Evolutionary conservation across 2,888 invertebrate species (phyloP).

Genomic region (Zhuqinia jingwanae): DNA sequence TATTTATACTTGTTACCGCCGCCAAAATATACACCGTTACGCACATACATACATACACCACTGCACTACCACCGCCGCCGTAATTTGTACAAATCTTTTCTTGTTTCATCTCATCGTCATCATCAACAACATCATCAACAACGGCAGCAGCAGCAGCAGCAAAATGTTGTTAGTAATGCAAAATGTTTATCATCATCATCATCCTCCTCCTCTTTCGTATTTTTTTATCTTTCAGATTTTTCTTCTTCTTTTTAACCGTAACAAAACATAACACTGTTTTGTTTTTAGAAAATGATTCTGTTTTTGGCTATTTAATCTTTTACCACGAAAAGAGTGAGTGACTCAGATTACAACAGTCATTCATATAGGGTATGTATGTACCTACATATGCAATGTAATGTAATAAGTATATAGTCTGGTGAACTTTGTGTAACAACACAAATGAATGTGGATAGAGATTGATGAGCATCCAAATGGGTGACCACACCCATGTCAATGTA

Average conservation of each 20-base stretch:
- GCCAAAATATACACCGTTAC: no score
- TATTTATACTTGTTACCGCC: no score
- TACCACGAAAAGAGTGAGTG: no score
- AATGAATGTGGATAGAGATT: slow-evolving; percentile 73
- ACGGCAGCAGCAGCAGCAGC: neutral
- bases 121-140: neutral
- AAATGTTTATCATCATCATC: slow-evolving; percentile 34
- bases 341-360: no score
- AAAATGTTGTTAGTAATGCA: neutral
- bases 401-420: slow-evolving; percentile 27
- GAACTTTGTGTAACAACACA: slow-evolving; percentile 51
- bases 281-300: slow-evolving; percentile 54
- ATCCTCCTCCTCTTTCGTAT: slow-evolving; percentile 32
- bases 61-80: slow-evolving; percentile 16
- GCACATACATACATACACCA: no score
- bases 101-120: slow-evolving; percentile 24
- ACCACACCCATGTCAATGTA: slow-evolving; percentile 72
- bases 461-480: slow-evolving; percentile 70
- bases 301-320: no score
- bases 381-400: no score
- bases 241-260: slow-evolving; percentile 34
- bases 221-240: slow-evolving; percentile 27
- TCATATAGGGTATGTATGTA: no score
- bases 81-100: slow-evolving; percentile 59
- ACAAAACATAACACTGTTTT: slow-evolving; percentile 41